Evolutionary conservation across 2,113 vertebrate genomes (phyloP).

Genomic region (Rhadina sibilatrix): DNA sequence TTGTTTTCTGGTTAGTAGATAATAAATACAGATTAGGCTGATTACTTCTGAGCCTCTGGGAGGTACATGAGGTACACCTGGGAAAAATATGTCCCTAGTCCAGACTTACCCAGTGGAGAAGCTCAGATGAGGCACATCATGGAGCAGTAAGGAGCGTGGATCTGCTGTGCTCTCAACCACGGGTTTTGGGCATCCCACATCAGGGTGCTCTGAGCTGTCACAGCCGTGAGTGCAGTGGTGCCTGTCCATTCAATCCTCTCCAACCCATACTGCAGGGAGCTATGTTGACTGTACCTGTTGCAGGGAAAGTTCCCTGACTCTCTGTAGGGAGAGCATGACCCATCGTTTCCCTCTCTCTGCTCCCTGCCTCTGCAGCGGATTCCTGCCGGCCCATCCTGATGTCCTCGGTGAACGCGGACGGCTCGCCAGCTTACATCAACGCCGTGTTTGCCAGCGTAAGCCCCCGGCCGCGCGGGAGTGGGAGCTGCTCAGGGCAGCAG

Average conservation of each 20-base stretch:
- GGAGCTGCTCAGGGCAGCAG: neutral
- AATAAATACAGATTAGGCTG: neutral
- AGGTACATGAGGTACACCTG: neutral
- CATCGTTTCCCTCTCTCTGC: neutral
- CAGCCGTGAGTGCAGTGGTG: fast-evolving
- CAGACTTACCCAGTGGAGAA: neutral
- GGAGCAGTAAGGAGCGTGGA: neutral
- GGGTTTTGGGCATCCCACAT: neutral
- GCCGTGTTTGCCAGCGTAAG: slow-evolving; percentile 57
- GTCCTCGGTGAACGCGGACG: slow-evolving; percentile 1
- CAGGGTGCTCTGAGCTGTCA: neutral
- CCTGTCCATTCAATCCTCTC: neutral
- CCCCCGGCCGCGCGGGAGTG: fast-evolving
- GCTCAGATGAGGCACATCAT: neutral
- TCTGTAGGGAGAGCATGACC: neutral
- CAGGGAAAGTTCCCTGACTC: neutral
- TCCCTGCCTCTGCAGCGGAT: slow-evolving; percentile 8
- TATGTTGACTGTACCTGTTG: fast-evolving
- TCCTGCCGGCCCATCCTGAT: slow-evolving; percentile 53
- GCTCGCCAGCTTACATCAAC: slow-evolving; percentile 59
- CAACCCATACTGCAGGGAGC: fast-evolving
- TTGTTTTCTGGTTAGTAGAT: neutral
- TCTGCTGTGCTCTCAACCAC: fast-evolving
- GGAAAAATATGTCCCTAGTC: neutral
- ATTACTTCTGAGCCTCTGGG: neutral